Conservation (phyloP, 2,113 vertebrate species). For the Solea senegalensis region DNA sequence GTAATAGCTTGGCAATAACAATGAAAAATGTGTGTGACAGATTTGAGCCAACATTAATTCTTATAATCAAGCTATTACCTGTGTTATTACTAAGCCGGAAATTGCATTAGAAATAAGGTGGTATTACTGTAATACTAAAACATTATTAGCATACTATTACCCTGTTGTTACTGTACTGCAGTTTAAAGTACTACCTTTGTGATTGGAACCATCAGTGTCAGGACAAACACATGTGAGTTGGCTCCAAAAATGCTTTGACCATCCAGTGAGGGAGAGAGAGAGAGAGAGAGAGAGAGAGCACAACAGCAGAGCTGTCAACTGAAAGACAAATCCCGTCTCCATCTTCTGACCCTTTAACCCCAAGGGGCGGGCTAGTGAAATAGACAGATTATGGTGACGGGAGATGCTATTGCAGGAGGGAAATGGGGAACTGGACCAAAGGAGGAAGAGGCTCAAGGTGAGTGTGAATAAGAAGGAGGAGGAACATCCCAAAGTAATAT, state of each 20-base stretch:
- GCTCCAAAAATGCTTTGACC: constrained; percentile 33
- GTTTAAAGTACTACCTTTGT: too few species aligned
- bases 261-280: constrained; percentile 58
- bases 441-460: constrained; percentile 52
- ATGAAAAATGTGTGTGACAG: too few species aligned
- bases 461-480: constrained; percentile 48
- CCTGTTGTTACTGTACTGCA: too few species aligned
- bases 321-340: constrained; percentile 83
- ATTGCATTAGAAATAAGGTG: too few species aligned
- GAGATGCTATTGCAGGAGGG: constrained; percentile 77
- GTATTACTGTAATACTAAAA: too few species aligned
- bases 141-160: too few species aligned
- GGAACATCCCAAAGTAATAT: constrained; percentile 76
- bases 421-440: constrained; percentile 74
- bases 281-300: constrained; percentile 58
- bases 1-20: too few species aligned
- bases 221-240: constrained; percentile 7
- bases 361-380: constrained; percentile 83
- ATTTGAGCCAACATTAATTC: too few species aligned
- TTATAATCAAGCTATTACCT: too few species aligned
- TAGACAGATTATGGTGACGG: constrained; percentile 80
- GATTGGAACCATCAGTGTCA: background rate
- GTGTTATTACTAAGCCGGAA: too few species aligned
- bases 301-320: constrained; percentile 70
- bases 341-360: constrained; percentile 82